These are phyloP conservation scores for Cephalopterus ornatus DNA, from an alignment of 2,113 vertebrate species.

Conservation along the genomic window DNA sequence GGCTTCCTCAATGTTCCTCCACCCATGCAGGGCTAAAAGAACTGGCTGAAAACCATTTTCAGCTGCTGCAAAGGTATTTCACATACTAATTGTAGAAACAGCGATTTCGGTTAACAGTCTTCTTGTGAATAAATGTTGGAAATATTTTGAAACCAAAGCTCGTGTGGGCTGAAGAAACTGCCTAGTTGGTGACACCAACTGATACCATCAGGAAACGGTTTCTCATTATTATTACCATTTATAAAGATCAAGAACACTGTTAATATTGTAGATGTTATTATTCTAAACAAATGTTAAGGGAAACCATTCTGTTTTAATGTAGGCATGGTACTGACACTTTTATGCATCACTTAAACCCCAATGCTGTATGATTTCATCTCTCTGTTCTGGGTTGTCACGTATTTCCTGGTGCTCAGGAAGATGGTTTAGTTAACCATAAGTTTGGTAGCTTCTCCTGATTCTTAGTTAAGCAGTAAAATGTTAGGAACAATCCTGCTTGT, in stretches of 20 bases:
- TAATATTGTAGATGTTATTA: not conserved
- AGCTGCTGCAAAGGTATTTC: constrained; percentile 4
- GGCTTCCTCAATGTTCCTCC: not conserved
- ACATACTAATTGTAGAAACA: not conserved
- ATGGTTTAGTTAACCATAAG: not conserved
- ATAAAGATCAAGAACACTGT: not conserved
- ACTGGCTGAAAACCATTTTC: not conserved
- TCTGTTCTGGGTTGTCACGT: not conserved
- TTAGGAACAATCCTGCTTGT: not conserved
- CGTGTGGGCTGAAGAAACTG: not conserved
- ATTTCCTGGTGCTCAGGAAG: not conserved
- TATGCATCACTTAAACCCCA: not conserved
- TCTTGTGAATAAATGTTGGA: not conserved
- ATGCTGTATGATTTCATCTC: not conserved
- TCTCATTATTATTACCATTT: not conserved
- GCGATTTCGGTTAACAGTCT: not conserved
- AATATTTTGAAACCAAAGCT: not conserved
- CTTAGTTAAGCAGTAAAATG: not conserved
- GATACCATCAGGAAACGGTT: not conserved
- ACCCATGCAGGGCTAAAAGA: not conserved
- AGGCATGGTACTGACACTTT: not conserved
- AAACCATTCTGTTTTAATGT: not conserved
- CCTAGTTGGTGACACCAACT: not conserved
- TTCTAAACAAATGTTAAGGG: not conserved
- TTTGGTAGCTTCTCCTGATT: not conserved